Conservation (phyloP, 2,797 vertebrate species). For the Betta splendens region DNA sequence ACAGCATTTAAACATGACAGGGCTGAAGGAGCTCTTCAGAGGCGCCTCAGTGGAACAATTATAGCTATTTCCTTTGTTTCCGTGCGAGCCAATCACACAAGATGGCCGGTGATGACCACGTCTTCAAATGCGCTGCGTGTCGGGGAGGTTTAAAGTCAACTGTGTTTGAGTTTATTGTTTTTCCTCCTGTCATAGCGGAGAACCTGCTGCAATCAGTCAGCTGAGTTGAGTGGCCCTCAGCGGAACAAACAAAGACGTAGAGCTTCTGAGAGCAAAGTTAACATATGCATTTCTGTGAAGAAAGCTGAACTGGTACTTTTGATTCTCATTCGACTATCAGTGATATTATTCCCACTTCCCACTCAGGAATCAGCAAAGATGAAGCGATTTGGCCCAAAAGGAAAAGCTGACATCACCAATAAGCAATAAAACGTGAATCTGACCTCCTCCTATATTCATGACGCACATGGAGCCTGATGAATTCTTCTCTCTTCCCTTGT, state of each 20-base stretch:
- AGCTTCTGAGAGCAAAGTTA: too few relatives aligned
- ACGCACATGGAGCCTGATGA: neutral
- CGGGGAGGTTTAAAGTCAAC: slow-evolving; percentile 41
- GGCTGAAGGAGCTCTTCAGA: slow-evolving; percentile 30
- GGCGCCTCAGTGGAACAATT: slow-evolving; percentile 22
- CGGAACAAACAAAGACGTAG: too few relatives aligned
- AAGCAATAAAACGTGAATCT: neutral
- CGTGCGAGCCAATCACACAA: slow-evolving; percentile 33
- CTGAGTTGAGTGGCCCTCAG: too few relatives aligned
- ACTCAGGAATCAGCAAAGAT: too few relatives aligned
- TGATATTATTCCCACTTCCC: too few relatives aligned
- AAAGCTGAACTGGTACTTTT: too few relatives aligned
- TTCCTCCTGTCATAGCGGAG: neutral
- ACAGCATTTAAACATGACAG: slow-evolving; percentile 23
- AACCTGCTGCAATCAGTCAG: slow-evolving; percentile 13
- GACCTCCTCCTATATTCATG: neutral
- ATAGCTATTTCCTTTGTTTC: slow-evolving; percentile 38
- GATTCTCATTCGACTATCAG: too few relatives aligned
- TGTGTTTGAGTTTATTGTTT: slow-evolving; percentile 26
- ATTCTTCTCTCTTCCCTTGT: neutral
- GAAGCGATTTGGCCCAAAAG: too few relatives aligned
- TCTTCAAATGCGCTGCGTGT: slow-evolving; percentile 8
- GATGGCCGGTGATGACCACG: slow-evolving; percentile 45
- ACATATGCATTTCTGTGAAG: too few relatives aligned
- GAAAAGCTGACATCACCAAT: neutral